Percentiles rank a stretch among this genome's conserved stretches.
phyloP scores from a whole-genome alignment of 2,888 invertebrate genomes.

The Eupithecia pulchellata region DNA sequence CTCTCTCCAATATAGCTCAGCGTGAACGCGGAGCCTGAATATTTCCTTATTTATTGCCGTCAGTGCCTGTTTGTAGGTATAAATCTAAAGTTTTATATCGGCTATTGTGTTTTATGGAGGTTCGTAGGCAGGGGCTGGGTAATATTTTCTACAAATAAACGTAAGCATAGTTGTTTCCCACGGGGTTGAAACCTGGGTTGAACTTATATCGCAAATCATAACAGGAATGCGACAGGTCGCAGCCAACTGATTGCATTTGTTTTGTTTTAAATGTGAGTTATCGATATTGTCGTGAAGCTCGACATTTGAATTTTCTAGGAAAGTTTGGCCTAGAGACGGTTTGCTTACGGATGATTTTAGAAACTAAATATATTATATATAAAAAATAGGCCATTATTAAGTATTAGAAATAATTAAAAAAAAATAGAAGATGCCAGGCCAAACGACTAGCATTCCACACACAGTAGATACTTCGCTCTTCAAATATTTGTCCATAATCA shows the following conservation, averaged over 20 bases:
- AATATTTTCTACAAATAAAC: constrained; percentile 9
- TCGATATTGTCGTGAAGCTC: not conserved
- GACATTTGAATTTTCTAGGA: not conserved
- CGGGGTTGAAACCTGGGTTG: constrained; percentile 2
- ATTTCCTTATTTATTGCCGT: constrained; percentile 41
- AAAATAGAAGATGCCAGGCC: too few species aligned
- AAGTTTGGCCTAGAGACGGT: not conserved
- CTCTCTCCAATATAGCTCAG: constrained; percentile 26
- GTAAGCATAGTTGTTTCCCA: constrained; percentile 4
- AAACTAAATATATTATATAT: too few species aligned
- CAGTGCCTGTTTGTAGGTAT: constrained; percentile 29
- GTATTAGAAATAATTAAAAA: too few species aligned
- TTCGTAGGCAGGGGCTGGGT: constrained; percentile 4
- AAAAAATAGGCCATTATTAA: too few species aligned
- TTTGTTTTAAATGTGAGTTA: not conserved
- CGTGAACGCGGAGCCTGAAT: constrained; percentile 28
- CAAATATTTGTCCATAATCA: not conserved
- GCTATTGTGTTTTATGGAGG: constrained; percentile 27
- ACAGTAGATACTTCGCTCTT: not conserved
- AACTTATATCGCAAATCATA: not conserved
- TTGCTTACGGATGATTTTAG: not conserved
- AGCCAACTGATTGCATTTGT: not conserved
- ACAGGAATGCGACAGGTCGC: not conserved
- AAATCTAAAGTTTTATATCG: constrained; percentile 33
- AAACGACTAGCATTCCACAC: not conserved